Base-by-base conservation (phyloP, 2,888 invertebrate genomes). In the Leucania comma region DNA sequence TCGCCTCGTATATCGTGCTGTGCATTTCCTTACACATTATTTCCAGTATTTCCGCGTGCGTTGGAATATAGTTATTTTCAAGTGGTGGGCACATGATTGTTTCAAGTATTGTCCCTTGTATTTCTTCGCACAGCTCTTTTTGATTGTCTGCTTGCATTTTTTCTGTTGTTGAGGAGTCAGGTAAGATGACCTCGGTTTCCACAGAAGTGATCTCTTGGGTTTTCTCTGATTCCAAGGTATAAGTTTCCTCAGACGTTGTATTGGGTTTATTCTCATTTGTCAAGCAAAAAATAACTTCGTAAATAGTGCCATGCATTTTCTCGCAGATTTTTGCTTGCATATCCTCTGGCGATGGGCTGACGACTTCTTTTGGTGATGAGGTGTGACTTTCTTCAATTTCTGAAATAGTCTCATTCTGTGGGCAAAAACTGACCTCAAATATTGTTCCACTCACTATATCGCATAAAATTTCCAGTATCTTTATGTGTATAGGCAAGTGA, bases 1-100 rank as follows among this genome's bases (percentile, higher is more conserved):
- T 53, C 2, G n/a, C 68, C 1, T 12, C 68, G 12, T 68, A 68
- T 42, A 68, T 68, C 12, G 68, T 68, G 1, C 32, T 42, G 17
- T 54, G 32, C 69, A 68, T 24, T 54, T 35, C 17, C 9, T 46
- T 17, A 46, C 68, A 68, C 53, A 68, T 32, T n/a, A 24, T 35
- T 68, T 54, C n/a, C 3, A 32, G n/a, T 46, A 56, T 48, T 20
- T 29, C 5, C 3, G 17, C 17, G n/a, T 35, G 32, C 4, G 42
- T 54, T 32, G 24, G n/a, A 10, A 24, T 3, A 24, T 24, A 12
- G 1, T 12, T 26, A 54, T 20, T 54, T 17, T 35, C 35, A 38
- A 3, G 3, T n/a, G 35, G 3, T 22, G 17, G 38, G 58, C 69
- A 69, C 57, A 70, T 70, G 3, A 69, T 24, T 38, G 71, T 29